Percentiles rank a stretch among this genome's conserved stretches.
These are phyloP conservation scores for Antedon mediterranea DNA, from an alignment of 53 echinoderm and acorn worm species.

Conservation along the genomic window DNA sequence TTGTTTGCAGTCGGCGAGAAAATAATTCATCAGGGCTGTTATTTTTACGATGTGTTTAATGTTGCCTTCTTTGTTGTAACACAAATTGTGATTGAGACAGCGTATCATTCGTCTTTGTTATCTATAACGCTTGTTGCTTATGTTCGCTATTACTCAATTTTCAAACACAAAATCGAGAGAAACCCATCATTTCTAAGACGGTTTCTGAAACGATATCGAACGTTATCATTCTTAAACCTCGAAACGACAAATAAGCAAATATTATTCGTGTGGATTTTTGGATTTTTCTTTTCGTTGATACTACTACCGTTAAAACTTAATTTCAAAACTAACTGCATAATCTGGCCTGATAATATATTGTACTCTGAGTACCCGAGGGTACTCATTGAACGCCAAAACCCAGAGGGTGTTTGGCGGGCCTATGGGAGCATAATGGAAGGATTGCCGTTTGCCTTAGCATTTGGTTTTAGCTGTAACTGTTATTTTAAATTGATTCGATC, in stretches of 20 bases:
- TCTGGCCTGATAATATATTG: background rate
- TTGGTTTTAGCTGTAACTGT: background rate
- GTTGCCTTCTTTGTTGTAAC: background rate
- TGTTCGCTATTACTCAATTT: background rate
- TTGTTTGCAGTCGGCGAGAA: constrained; percentile 50
- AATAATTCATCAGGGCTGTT: background rate
- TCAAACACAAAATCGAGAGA: background rate
- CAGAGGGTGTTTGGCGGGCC: background rate
- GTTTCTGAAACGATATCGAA: background rate
- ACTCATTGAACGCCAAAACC: background rate
- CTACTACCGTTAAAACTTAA: background rate
- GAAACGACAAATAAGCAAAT: background rate
- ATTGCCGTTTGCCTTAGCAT: background rate
- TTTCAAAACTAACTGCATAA: background rate
- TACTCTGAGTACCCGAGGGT: background rate
- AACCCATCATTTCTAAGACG: background rate
- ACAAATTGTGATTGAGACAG: background rate
- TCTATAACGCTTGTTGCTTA: background rate
- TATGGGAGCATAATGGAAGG: background rate
- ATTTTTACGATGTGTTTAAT: background rate
- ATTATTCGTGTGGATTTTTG: background rate
- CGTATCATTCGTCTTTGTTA: background rate
- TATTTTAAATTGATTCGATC: background rate
- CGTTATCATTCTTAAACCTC: background rate
- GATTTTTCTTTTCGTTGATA: background rate